phyloP scores from a whole-genome alignment of 23 tunicate species.

The Ascidia mentula region DNA sequence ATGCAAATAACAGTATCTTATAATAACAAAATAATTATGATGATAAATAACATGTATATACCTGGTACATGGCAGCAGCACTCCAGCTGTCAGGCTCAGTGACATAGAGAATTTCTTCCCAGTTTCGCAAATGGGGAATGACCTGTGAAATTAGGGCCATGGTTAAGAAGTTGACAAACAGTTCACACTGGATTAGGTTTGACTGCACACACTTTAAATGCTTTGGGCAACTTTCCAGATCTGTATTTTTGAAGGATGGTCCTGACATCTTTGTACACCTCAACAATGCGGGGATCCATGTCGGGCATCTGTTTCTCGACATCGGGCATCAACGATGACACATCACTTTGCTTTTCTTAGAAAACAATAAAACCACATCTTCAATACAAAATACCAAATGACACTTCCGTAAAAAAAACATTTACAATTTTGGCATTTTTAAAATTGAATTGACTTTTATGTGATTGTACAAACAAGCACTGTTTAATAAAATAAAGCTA shows the following conservation, averaged over 20 bases:
- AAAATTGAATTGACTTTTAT: too few species aligned
- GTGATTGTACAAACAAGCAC: too few species aligned
- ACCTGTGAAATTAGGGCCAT: too few species aligned
- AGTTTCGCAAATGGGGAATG: constrained; percentile 79
- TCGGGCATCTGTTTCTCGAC: constrained; percentile 58
- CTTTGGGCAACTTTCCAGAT: constrained; percentile 89
- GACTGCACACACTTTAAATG: constrained; percentile 53
- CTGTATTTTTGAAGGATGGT: constrained; percentile 54
- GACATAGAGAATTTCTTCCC: constrained; percentile 86
- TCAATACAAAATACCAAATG: neutral
- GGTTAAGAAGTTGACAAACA: neutral
- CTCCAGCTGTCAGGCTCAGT: constrained; percentile 92
- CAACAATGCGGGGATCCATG: constrained; percentile 67
- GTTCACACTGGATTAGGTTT: neutral
- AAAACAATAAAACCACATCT: neutral
- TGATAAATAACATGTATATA: neutral
- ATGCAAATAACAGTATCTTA: too few species aligned
- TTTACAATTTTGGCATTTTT: too few species aligned
- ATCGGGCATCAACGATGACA: constrained; percentile 61
- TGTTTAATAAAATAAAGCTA: too few species aligned
- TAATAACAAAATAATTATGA: too few species aligned
- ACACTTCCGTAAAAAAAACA: too few species aligned
- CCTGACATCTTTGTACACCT: constrained; percentile 69
- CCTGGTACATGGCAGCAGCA: constrained; percentile 93
- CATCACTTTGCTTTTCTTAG: constrained; percentile 66